Conservation (phyloP, 1,140 invertebrate species). For the Drosophila punjabiensis region DNA sequence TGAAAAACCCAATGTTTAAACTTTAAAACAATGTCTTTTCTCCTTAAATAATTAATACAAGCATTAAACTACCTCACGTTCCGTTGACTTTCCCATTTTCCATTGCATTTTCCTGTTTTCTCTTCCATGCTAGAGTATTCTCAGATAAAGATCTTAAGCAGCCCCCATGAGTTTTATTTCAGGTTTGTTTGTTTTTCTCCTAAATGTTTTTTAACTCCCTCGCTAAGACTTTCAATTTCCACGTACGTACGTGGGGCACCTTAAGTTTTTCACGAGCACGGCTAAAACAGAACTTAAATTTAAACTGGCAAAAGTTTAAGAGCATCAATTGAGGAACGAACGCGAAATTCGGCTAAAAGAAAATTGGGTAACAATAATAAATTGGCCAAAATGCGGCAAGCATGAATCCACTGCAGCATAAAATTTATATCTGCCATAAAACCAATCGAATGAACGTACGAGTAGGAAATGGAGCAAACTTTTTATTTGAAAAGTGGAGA, state of each 20-base stretch:
- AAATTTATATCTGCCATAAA: conserved; percentile 32
- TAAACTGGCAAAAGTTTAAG: conserved; percentile 20
- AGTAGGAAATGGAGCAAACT: conserved; percentile 7
- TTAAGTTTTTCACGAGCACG: conserved; percentile 14
- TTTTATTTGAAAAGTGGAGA: conserved; percentile 6
- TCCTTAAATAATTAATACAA: not conserved
- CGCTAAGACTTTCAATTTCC: conserved; percentile 25
- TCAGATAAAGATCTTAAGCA: conserved; percentile 6
- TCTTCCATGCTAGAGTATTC: not conserved
- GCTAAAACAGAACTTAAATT: conserved; percentile 23
- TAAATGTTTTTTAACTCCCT: not conserved
- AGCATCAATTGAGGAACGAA: conserved; percentile 8
- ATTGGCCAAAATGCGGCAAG: conserved; percentile 32
- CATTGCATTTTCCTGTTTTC: not conserved
- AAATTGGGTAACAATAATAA: conserved; percentile 20
- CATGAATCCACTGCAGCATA: conserved; percentile 27
- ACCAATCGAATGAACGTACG: conserved; percentile 12
- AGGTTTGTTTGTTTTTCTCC: conserved; percentile 11
- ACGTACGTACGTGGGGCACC: conserved; percentile 24
- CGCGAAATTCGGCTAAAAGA: not conserved
- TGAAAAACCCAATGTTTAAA: not conserved
- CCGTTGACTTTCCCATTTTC: not conserved
- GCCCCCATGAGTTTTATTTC: conserved; percentile 12
- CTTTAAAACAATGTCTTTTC: not conserved
- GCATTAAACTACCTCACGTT: not conserved